These are phyloP conservation scores for Tichodroma muraria DNA, from an alignment of 2,113 vertebrate genomes.

Conservation along the genomic window DNA sequence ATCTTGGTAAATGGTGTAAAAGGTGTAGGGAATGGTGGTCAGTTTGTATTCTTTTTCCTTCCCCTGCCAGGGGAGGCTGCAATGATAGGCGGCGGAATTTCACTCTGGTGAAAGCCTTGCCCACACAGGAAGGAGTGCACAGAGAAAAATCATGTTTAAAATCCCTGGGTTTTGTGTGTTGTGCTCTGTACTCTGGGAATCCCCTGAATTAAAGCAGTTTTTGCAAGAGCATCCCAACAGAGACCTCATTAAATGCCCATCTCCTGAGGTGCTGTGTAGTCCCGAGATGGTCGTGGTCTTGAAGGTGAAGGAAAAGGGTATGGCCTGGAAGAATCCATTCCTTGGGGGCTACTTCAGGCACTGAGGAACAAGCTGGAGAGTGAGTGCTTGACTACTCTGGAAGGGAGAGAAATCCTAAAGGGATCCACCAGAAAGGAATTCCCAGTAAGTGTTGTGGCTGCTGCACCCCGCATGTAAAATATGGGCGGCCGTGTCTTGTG, in stretches of 20 bases:
- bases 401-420: neutral
- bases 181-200: neutral
- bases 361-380: neutral
- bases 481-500: rapidly evolving
- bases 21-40: rapidly evolving
- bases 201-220: neutral
- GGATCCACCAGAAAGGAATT: neutral
- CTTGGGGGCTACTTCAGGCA: neutral
- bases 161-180: neutral
- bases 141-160: neutral
- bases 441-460: neutral
- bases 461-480: rapidly evolving
- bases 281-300: no score
- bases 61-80: neutral
- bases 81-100: neutral
- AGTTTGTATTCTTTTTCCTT: neutral
- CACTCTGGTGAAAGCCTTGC: neutral
- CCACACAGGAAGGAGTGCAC: rapidly evolving
- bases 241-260: neutral
- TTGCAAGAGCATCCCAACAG: neutral
- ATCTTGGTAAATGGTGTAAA: neutral
- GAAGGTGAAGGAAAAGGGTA: neutral
- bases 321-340: neutral
- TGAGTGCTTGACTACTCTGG: neutral
- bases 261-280: neutral